These are phyloP conservation scores for Montipora sp. DNA, from an alignment of 64 coral and sea anemone genomes.

Conservation along the genomic window DNA sequence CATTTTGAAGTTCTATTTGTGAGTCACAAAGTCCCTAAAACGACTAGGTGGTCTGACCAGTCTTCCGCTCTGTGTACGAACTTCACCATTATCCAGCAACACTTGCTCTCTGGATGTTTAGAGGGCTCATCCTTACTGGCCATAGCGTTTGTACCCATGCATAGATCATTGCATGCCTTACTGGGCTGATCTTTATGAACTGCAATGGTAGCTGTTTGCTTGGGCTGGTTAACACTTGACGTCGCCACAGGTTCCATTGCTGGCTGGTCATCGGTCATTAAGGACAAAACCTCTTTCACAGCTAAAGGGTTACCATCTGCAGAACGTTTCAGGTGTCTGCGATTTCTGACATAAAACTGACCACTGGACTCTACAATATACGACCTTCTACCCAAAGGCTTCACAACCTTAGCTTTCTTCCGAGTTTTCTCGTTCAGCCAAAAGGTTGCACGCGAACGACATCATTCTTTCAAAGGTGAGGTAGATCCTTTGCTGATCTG, in stretches of 20 bases:
- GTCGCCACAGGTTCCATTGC: no score
- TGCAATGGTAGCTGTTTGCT: no score
- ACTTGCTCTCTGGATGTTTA: background rate
- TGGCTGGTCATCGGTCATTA: no score
- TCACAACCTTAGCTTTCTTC: background rate
- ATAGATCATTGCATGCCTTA: no score
- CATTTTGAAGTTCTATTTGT: no score
- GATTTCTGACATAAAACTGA: conserved; percentile 12
- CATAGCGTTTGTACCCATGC: no score
- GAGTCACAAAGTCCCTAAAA: background rate
- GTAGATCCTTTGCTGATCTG: background rate
- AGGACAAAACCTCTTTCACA: background rate
- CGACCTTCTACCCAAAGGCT: background rate
- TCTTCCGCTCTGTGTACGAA: background rate
- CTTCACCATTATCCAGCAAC: background rate
- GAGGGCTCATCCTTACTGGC: background rate
- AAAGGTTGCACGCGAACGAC: background rate
- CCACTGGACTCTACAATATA: background rate
- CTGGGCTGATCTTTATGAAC: no score
- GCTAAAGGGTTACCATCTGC: background rate
- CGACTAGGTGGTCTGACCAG: background rate
- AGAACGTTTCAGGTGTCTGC: conserved; percentile 4
- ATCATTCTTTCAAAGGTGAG: background rate
- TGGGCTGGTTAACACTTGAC: no score
- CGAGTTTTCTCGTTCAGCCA: background rate